Percentiles rank a stretch among this genome's conserved stretches.
phyloP scores from a whole-genome alignment of 2,888 invertebrate genomes.

The Metalampra italica region DNA sequence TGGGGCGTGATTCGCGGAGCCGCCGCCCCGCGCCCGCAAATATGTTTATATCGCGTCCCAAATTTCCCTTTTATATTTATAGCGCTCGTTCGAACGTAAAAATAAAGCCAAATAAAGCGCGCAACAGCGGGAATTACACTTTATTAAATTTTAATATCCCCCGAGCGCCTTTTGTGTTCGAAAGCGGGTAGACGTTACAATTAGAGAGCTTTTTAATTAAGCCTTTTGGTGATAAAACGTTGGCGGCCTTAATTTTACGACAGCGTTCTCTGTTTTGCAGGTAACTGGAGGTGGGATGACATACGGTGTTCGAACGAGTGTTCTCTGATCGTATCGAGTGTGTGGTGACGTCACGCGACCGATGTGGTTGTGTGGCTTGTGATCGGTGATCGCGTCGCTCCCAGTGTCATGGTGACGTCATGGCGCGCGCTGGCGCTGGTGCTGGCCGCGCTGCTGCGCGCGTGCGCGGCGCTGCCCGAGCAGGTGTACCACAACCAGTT shows the following conservation, averaged over 20 bases:
- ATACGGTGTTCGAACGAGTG: constrained; percentile 23
- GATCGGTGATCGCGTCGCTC: constrained; percentile 13
- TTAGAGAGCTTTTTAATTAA: constrained; percentile 48
- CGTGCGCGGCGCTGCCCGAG: constrained; percentile 42
- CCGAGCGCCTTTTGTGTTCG: constrained; percentile 41
- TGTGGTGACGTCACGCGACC: constrained; percentile 25
- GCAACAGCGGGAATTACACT: constrained; percentile 39
- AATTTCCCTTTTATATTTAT: constrained; percentile 51
- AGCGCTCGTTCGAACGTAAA: constrained; percentile 38
- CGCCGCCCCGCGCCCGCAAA: constrained; percentile 36
- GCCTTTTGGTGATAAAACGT: constrained; percentile 24
- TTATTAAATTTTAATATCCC: constrained; percentile 62
- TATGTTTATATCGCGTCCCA: constrained; percentile 58
- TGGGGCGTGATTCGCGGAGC: constrained; percentile 49
- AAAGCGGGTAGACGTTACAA: constrained; percentile 37
- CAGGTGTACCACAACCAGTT: constrained; percentile 88
- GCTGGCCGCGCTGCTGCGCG: constrained; percentile 41
- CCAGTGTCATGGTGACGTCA: constrained; percentile 60
- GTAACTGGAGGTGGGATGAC: constrained; percentile 45
- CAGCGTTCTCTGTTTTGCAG: constrained; percentile 33
- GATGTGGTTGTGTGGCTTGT: constrained; percentile 47
- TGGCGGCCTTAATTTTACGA: constrained; percentile 1
- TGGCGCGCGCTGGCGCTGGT: constrained; percentile 52
- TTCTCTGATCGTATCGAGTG: constrained; percentile 2
- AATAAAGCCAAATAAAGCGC: constrained; percentile 44